A percentile compares a stretch with the other conserved stretches of the same genome.
Evolutionary conservation across 2,888 invertebrate species (phyloP).

Genomic region (Trachelus iudaicus): DNA sequence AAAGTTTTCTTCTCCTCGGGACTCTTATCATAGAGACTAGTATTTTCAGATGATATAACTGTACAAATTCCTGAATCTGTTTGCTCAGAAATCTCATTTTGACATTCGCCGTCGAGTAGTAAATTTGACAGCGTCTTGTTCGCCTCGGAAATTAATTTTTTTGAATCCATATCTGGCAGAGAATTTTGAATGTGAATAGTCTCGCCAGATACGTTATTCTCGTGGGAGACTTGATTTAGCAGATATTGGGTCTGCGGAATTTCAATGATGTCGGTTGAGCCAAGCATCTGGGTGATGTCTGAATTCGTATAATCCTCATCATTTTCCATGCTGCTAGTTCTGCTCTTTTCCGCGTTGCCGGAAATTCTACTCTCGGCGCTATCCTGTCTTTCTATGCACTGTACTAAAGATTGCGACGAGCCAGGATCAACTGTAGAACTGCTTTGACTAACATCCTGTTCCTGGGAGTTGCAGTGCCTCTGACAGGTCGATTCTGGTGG

Average conservation of each 20-base stretch:
- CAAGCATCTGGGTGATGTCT: constrained; percentile 50
- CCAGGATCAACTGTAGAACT: not conserved
- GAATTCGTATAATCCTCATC: constrained; percentile 42
- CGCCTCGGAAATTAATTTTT: constrained; percentile 62
- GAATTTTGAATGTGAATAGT: constrained; percentile 56
- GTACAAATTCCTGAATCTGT: constrained; percentile 79
- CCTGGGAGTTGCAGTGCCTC: not conserved
- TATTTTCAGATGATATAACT: constrained; percentile 70
- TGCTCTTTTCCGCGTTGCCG: constrained; percentile 3
- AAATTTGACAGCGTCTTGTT: constrained; percentile 63
- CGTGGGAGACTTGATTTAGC: constrained; percentile 67
- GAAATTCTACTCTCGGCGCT: constrained; percentile 10
- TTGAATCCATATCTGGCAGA: constrained; percentile 59
- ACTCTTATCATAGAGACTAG: constrained; percentile 69
- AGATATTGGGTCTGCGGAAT: constrained; percentile 75
- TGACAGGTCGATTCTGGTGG: not conserved
- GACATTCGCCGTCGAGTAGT: constrained; percentile 68
- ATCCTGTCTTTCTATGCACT: constrained; percentile 12
- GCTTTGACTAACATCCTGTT: not conserved
- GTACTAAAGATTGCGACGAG: not conserved
- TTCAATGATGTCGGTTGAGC: constrained; percentile 64
- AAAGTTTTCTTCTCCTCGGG: constrained; percentile 61
- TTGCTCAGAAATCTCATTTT: constrained; percentile 72
- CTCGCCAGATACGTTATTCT: constrained; percentile 49
- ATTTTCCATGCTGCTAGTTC: constrained; percentile 7